Conservation (phyloP, 1,140 invertebrate genomes). For the Rhysida immarginata region DNA sequence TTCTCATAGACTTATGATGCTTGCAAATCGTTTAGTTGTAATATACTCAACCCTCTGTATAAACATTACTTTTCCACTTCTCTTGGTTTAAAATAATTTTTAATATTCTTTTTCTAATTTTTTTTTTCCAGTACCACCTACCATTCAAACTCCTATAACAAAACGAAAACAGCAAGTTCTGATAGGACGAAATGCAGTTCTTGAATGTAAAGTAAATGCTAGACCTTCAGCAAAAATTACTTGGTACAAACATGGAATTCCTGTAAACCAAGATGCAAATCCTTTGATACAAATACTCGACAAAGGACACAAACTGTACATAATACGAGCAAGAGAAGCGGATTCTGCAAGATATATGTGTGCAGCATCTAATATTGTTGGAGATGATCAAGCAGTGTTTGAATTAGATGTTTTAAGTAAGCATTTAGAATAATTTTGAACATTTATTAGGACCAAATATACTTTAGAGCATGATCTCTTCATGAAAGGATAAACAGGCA, state of each 20-base stretch:
- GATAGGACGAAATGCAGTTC: conserved; percentile 3
- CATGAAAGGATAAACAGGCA: too few species aligned
- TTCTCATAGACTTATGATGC: too few species aligned
- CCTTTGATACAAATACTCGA: conserved; percentile 7
- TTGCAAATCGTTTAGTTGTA: too few species aligned
- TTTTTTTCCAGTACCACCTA: too few species aligned
- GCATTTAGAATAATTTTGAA: conserved; percentile 27
- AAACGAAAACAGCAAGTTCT: too few species aligned
- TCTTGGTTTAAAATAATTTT: too few species aligned
- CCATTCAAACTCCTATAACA: too few species aligned
- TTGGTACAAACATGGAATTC: conserved; percentile 14
- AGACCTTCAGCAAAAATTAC: conserved; percentile 12
- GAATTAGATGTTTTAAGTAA: conserved; percentile 24
- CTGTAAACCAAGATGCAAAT: not conserved
- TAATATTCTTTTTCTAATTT: too few species aligned
- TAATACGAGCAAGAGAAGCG: conserved; percentile 5
- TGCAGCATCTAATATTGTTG: conserved; percentile 19
- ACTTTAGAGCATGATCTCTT: too few species aligned
- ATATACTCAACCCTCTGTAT: too few species aligned
- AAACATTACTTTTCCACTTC: too few species aligned
- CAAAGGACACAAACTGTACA: not conserved
- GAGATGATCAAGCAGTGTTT: conserved; percentile 13
- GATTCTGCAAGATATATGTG: conserved; percentile 26
- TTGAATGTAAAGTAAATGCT: conserved; percentile 10
- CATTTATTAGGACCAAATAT: too few species aligned